Base-by-base conservation (phyloP, 2,888 invertebrate genomes). In the Crossocerus cetratus region DNA sequence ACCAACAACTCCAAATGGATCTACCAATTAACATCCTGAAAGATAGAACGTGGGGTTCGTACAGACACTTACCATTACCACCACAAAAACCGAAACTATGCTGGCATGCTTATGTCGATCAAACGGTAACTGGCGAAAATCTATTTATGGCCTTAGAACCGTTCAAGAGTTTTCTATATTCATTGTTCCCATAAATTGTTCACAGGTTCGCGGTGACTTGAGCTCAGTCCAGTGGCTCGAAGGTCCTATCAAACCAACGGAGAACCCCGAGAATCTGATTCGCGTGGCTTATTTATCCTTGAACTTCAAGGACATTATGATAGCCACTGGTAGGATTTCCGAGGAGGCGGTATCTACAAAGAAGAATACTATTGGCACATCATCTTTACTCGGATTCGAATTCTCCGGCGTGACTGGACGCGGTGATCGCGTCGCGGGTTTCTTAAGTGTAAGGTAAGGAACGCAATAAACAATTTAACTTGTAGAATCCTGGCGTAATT, bases 271-370 rank as follows among this genome's bases (percentile, higher is more conserved):
- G 2, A 71, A 86, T 18, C 69, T 92, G 2, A 91, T 93, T 0
- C 87, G 93, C 88, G 93, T 96, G 0, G 93, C 94, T 83, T 97
- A 95, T 86, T 91, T 96, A 0, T 93, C 97, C 0, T 89, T 99
- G 14, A 99, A 99, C 91, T 99, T 98, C 93, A 94, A 97, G 85
- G 99, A 99, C 89, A 92, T 99, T 0, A 98, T 99, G 99, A 92
- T 97, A 0, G 97, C 98, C 0, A 96, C 96, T 0, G 98, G 98
- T 1, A 97, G 97, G 86, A 93, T 99, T 4, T 94, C 96, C 32
- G 32, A 32, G 32, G 32, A 32, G 4, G 93, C 94, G 0, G 98
- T 98, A 87, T 93, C 96, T 87, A 93, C 96, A 0, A 95, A 95
- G 0, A 92, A 92, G 42, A 92, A 92, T 0, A 91, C 94, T n/a